These are phyloP conservation scores for Pammene aurita DNA, from an alignment of 2,888 invertebrate species.

Conservation along the genomic window DNA sequence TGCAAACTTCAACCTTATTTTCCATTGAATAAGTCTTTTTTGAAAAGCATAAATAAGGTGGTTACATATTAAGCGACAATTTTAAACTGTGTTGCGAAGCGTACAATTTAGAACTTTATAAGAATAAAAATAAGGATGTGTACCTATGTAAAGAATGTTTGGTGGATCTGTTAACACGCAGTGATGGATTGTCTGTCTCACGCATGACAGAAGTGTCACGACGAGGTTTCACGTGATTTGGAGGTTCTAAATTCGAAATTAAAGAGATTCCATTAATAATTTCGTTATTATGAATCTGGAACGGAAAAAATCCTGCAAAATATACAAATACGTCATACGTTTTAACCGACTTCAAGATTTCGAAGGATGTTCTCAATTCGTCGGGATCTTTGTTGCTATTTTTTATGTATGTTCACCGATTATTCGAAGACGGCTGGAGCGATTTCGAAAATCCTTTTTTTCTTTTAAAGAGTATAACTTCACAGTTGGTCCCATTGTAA, in stretches of 20 bases:
- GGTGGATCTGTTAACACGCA: conserved; percentile 64
- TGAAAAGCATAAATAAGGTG: conserved; percentile 47
- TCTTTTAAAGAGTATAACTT: no score
- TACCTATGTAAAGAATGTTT: conserved; percentile 37
- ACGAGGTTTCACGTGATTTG: conserved; percentile 67
- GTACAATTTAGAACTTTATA: conserved; percentile 47
- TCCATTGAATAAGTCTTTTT: conserved; percentile 18
- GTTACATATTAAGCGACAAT: conserved; percentile 53
- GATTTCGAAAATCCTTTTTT: no score
- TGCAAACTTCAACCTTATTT: conserved; percentile 46
- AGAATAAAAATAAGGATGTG: conserved; percentile 31
- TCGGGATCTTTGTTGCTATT: no score
- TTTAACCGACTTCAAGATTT: no score
- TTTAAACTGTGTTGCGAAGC: conserved; percentile 16
- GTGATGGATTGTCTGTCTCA: conserved; percentile 75
- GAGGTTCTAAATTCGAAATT: conserved; percentile 36
- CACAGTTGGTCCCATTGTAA: no score
- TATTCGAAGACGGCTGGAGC: no score
- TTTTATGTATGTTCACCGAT: no score
- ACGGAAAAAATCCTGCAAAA: not conserved
- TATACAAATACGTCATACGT: no score
- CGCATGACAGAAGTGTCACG: conserved; percentile 75
- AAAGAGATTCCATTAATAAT: conserved; percentile 51
- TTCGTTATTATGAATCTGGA: conserved; percentile 52
- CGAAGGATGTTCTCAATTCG: no score